Conservation (phyloP, 2,797 vertebrate genomes). For the Sus cebifrons region DNA sequence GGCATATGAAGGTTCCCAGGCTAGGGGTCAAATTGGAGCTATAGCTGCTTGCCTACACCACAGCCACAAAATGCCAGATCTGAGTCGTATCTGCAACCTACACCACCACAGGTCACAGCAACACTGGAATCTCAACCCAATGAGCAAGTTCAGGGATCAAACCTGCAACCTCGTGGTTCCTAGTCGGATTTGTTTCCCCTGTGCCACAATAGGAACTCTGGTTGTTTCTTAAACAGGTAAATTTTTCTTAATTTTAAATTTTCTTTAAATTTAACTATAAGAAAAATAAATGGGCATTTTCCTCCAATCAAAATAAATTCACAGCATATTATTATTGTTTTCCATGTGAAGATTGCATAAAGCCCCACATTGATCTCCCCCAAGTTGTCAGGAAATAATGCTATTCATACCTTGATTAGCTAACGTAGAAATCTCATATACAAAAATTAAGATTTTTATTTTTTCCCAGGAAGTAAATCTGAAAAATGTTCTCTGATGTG, state of each 20-base stretch:
- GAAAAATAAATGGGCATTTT: neutral
- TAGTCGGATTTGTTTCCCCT: too few species aligned
- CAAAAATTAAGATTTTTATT: slow-evolving; percentile 32
- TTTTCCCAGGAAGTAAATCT: neutral
- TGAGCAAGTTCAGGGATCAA: too few species aligned
- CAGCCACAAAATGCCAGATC: too few species aligned
- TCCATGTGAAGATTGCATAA: neutral
- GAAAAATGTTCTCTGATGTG: neutral
- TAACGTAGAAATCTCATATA: neutral
- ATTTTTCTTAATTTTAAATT: slow-evolving; percentile 38
- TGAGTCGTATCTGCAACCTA: too few species aligned
- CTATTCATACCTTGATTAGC: neutral
- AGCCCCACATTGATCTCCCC: neutral
- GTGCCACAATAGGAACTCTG: too few species aligned
- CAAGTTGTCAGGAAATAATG: neutral
- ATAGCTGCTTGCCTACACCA: too few species aligned
- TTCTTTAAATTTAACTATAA: neutral
- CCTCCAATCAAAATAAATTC: slow-evolving; percentile 20
- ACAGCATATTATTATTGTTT: neutral
- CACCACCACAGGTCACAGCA: too few species aligned
- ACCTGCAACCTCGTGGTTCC: too few species aligned
- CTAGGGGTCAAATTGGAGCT: too few species aligned
- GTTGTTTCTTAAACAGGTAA: too few species aligned
- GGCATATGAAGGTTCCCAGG: too few species aligned
- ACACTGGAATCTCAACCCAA: too few species aligned